Evolutionary conservation across 2,113 vertebrate genomes (phyloP), one percentile per base, ranked within the genome.

Genomic region (Channa maculata): DNA sequence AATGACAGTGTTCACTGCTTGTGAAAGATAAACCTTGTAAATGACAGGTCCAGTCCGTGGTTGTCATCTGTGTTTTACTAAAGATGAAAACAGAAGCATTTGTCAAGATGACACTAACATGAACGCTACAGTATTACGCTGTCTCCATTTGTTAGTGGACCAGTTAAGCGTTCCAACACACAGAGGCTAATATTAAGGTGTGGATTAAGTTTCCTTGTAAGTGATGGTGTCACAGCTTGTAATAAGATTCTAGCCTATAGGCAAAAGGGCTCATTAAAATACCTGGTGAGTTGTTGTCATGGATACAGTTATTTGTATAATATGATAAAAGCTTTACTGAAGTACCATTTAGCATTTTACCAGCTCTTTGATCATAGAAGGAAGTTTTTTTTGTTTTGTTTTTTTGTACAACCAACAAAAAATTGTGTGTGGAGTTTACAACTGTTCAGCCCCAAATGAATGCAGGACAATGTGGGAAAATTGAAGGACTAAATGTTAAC

Each of bases 51-150:
- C 36, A 55, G 38, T 71, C 46, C 39, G 46, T 48, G 48, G 55
- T 66, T 55, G 50, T 75, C 58, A 75, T 36, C 11, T 41, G 34
- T 57, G 62, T 43, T 63, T 50, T 51, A 66, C 8, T 15, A 3
- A 44, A 55, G 38, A 61, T 37, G 38, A 82, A 79, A 84, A 73
- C n/a, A 45, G 39, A 45, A 49, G 8, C 46, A 50, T 50, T 13
- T 55, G 63, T 65, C 59, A 59, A 41, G 33, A 41, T 51, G 61
- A 58, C 43, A 68, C 33, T 39, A 52, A 39, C 51, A 49, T 51
- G 24, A 77, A 46, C n/a, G 60, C 41, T 11, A 24, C 33, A 48
- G 44, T 37, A 46, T 24, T 4, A 7, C 39, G 6, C 6, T 50
- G 4, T 67, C 46, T 71, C 57, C 38, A 14, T 66, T 60, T 61